phyloP scores from a whole-genome alignment of 2,113 vertebrate species.

The Xiphophorus maculatus region DNA sequence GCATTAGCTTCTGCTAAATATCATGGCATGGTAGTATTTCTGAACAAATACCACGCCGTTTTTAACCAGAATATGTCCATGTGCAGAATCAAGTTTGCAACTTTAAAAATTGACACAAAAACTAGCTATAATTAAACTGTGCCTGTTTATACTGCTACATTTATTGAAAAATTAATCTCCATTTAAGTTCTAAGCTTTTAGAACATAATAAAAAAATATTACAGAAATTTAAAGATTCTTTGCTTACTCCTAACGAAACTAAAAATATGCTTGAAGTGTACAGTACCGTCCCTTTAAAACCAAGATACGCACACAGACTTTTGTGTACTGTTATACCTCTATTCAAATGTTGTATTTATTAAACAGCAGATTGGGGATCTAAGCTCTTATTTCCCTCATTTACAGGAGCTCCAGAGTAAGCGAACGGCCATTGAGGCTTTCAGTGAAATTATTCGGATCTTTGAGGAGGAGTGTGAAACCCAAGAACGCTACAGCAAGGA shows the following conservation, averaged over 20 bases:
- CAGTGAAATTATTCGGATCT: constrained; percentile 98
- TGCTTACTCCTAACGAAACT: neutral
- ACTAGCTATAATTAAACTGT: no score
- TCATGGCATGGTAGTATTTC: no score
- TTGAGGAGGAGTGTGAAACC: constrained; percentile 97
- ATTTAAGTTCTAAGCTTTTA: neutral
- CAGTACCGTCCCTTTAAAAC: neutral
- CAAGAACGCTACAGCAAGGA: constrained; percentile 98
- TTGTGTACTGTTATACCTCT: neutral
- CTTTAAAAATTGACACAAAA: no score
- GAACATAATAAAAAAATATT: neutral
- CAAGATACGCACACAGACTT: neutral
- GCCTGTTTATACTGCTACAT: no score
- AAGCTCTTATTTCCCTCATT: neutral
- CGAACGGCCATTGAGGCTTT: constrained; percentile 97
- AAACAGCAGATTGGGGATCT: neutral
- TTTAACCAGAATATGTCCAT: no score
- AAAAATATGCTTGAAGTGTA: no score
- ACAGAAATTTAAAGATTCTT: neutral
- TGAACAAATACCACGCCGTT: no score
- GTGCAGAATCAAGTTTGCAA: no score
- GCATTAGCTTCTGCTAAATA: no score
- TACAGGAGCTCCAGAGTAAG: constrained; percentile 96
- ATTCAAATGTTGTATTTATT: no score
- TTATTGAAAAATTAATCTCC: neutral